phyloP scores from a whole-genome alignment of 2,888 invertebrate genomes.

The Philonicus albiceps region DNA sequence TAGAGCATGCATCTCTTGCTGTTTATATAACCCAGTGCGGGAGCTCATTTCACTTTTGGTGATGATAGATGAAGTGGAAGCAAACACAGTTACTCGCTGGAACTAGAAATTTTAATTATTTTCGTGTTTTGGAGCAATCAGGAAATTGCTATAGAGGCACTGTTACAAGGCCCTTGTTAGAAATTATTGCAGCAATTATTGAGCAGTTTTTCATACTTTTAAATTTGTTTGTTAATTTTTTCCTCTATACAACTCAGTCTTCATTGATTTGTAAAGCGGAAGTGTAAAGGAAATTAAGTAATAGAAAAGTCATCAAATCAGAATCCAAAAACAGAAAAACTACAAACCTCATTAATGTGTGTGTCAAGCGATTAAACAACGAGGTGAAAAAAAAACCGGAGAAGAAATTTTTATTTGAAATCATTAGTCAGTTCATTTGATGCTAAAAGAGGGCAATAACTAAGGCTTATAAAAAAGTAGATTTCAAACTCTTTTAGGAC shows the following conservation, averaged over 20 bases:
- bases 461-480: background rate
- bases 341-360: background rate
- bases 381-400: background rate
- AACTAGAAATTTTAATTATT: background rate
- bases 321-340: background rate
- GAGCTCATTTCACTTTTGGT: background rate
- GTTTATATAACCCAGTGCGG: conserved; percentile 4
- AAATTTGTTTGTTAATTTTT: background rate
- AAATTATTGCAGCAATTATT: background rate
- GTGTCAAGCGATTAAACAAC: background rate
- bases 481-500: background rate
- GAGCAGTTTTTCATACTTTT: background rate
- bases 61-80: background rate
- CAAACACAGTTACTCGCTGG: background rate
- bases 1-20: conserved; percentile 9
- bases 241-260: background rate
- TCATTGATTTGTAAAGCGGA: background rate
- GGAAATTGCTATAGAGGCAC: background rate
- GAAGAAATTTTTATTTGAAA: background rate
- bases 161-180: background rate
- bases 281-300: background rate
- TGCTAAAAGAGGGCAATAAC: background rate
- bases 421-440: background rate
- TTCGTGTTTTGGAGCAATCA: background rate
- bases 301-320: background rate